Evolutionary conservation across 2,888 invertebrate genomes (phyloP), one percentile per base, ranked within the genome.

Genomic region (Frankliniella fusca): DNA sequence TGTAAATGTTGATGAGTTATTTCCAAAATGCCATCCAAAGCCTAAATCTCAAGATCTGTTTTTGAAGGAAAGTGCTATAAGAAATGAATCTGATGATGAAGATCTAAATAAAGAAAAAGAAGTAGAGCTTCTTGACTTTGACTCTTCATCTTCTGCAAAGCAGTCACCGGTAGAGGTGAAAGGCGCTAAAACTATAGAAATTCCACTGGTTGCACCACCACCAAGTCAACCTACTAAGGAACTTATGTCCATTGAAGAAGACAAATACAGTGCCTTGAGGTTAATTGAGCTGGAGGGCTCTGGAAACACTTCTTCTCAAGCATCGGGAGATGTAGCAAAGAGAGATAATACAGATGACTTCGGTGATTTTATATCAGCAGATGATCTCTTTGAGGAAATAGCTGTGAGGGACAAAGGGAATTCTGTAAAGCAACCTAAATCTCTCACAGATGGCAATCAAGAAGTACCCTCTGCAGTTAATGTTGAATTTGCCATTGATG

Each of bases 21-120:
- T 76, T 23, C 70, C 70, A 27, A 76, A 76, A 76, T 76, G 70
- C 70, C 70, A 76, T 23, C 70, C 70, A 27, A 76, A 76, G 70
- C 70, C 70, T 27, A 76, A 76, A 76, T 8, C 11, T 27, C 70
- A 76, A 11, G 70, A 76, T 12, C 27, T 23, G 12, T 12, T 76
- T 8, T 23, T 76, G 27, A 76, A 76, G 27, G 70, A 76, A 27
- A 76, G 70, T 76, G 70, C 23, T 27, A 76, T 76, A 27, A 76
- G 70, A 23, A 76, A 76, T 76, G 70, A 76, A 27, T 76, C 70
- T 27, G 70, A 76, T 27, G 70, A 76, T 8, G 70, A 76, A 11
- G 70, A 76, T 27, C 12, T n/a, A 9, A 27, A 9, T 27, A 76
- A 76, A 76, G 23, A 76, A 27, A 76, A 76, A 23, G 70, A 76